Conservation (phyloP, 1,140 invertebrate species). For the Drosophila neocordata region DNA sequence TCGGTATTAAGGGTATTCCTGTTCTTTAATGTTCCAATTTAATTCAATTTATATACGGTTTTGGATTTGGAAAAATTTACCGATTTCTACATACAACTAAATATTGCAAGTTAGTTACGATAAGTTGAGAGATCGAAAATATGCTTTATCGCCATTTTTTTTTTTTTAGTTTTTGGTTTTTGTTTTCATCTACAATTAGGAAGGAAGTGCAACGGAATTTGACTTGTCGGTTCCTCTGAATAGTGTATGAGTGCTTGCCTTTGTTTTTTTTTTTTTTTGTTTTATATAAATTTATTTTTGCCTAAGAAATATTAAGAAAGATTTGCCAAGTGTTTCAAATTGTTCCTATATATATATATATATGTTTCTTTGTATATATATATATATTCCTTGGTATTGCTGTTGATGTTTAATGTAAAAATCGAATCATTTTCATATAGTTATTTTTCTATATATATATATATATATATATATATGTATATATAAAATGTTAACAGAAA, state of each 20-base stretch:
- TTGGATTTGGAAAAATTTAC: too few species aligned
- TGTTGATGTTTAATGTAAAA: constrained; percentile 10
- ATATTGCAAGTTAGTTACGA: constrained; percentile 16
- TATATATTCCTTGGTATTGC: constrained; percentile 27
- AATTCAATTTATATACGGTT: not conserved
- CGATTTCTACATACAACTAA: not conserved
- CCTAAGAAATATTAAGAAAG: constrained; percentile 50
- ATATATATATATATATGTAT: not conserved
- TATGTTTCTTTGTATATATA: constrained; percentile 24
- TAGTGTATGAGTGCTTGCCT: constrained; percentile 20
- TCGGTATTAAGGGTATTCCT: not conserved
- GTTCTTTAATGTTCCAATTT: not conserved
- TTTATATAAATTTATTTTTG: constrained; percentile 11
- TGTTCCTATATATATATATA: constrained; percentile 15
- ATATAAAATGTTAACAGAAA: constrained; percentile 54
- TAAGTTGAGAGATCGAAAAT: constrained; percentile 48
- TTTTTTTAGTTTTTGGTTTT: too few species aligned
- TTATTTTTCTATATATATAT: not conserved
- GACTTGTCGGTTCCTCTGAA: constrained; percentile 27
- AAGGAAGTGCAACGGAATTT: constrained; percentile 36
- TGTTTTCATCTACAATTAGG: not conserved
- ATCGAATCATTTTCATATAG: constrained; percentile 38
- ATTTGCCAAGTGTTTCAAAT: constrained; percentile 27
- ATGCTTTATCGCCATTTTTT: constrained; percentile 16
- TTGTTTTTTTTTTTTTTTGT: constrained; percentile 2